These are phyloP conservation scores for Schizotus pectinicornis DNA, from an alignment of 2,888 invertebrate species.

Conservation along the genomic window DNA sequence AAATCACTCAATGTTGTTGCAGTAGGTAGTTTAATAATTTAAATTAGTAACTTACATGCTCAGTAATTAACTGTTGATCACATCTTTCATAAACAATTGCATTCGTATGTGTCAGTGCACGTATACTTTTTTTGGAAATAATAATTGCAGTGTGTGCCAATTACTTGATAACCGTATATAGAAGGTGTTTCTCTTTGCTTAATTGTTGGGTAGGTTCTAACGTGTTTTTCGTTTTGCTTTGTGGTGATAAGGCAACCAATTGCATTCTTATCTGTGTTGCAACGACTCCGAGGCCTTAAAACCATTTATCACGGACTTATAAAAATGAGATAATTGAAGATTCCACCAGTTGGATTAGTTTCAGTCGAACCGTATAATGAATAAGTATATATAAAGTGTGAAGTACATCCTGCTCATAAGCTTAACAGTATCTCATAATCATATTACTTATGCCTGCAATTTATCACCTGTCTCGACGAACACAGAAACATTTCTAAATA, in stretches of 20 bases:
- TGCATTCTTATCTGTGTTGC: slow-evolving; percentile 5
- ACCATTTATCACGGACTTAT: slow-evolving; percentile 9
- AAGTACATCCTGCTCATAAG: slow-evolving; percentile 37
- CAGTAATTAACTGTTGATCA: too few relatives aligned
- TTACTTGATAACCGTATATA: too few relatives aligned
- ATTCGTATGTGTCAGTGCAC: too few relatives aligned
- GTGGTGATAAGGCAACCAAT: slow-evolving; percentile 6
- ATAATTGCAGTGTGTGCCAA: too few relatives aligned
- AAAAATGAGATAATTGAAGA: slow-evolving; percentile 22
- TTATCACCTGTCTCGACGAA: slow-evolving; percentile 40
- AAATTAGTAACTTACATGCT: too few relatives aligned
- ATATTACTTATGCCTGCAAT: slow-evolving; percentile 42
- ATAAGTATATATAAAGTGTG: slow-evolving; percentile 39
- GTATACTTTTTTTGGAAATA: too few relatives aligned
- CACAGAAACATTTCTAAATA: slow-evolving; percentile 40
- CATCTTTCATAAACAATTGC: too few relatives aligned
- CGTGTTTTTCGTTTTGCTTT: not conserved
- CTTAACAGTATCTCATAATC: slow-evolving; percentile 41
- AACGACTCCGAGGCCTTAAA: slow-evolving; percentile 2
- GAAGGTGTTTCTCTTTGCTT: not conserved
- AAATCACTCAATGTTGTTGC: too few relatives aligned
- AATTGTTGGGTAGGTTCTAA: slow-evolving; percentile 4
- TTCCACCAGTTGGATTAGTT: slow-evolving; percentile 26
- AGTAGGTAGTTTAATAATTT: too few relatives aligned
- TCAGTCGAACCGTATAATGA: slow-evolving; percentile 30